Evolutionary conservation across 2,113 vertebrate species (phyloP).

Genomic region (Rhinolophus ferrumequinum): DNA sequence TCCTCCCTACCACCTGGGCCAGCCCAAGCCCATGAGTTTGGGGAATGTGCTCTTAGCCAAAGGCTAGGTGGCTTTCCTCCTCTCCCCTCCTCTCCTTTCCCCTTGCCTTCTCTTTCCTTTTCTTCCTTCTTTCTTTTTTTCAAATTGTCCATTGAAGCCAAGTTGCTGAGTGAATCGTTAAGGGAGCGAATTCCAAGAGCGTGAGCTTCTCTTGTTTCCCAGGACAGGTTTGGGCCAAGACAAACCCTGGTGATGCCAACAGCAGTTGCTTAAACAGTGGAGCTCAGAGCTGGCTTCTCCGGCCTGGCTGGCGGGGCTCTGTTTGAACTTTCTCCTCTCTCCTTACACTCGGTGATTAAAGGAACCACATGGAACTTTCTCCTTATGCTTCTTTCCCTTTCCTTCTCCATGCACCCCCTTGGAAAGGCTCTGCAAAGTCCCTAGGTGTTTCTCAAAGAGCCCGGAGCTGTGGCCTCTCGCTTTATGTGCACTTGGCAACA

Average conservation of each 20-base stretch:
- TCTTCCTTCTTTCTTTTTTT: neutral
- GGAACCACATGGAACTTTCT: neutral
- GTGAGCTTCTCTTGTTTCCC: constrained; percentile 83
- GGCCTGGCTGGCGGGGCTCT: neutral
- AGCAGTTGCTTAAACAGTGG: constrained; percentile 72
- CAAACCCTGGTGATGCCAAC: constrained; percentile 79
- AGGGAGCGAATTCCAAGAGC: constrained; percentile 84
- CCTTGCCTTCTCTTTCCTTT: neutral
- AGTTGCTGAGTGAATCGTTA: constrained; percentile 82
- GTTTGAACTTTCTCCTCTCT: constrained; percentile 54
- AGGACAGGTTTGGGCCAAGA: constrained; percentile 84
- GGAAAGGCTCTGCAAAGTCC: neutral
- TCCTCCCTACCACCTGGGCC: neutral
- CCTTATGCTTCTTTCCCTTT: neutral
- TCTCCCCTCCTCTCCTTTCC: neutral
- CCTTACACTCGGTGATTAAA: constrained; percentile 34
- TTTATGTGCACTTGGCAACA: constrained; percentile 22
- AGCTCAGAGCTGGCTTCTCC: constrained; percentile 43
- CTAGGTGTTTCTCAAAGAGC: neutral
- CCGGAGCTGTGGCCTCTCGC: neutral
- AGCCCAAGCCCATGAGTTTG: neutral
- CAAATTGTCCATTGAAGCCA: constrained; percentile 77
- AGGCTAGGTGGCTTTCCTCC: neutral
- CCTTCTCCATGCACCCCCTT: neutral
- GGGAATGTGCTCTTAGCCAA: neutral